Evolutionary conservation across 2,888 invertebrate species (phyloP), one percentile per base, ranked within the genome.

Genomic region (Pollenia amentaria): DNA sequence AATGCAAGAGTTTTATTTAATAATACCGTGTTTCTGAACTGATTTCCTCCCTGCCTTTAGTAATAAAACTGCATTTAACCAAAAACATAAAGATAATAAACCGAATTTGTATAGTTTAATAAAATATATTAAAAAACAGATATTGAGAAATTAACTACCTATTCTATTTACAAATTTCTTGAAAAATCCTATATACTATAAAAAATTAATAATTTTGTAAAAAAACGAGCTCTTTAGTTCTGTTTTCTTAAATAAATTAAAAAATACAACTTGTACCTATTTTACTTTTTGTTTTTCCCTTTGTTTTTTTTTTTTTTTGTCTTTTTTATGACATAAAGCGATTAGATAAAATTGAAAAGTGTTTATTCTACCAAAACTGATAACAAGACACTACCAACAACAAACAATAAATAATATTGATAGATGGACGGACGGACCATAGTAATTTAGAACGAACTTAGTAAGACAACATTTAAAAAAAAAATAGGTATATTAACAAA

Each of bases 331-430:
- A 18, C 48, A 72, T 4, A 11, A 40, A 29, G 48, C 12, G 86
- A 88, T 86, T 73, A 84, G 88, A 88, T 86, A 88, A 88, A 82
- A 85, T 55, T 62, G 16, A 69, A 46, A 75, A 80, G 38, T 57
- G 29, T 51, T 77, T 76, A 77, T 62, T 62, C 46, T 64, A 86
- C 40, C 65, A 62, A 67, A 82, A 78, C 62, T 86, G 86, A 79
- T 83, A 86, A 79, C 64, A 44, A 67, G n/a, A 55, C 46, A 38
- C 18, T 12, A 78, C 64, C 48, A 73, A 9, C 42, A 69, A 29
- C 62, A 65, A 48, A 44, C 18, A 55, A 70, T 62, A 70, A 16
- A 53, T 57, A 21, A 57, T 72, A 72, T 42, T 40, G 12, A 65
- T 62, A 51, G 18, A 72, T 38, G 21, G 48, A 51, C 51, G 29